Base-by-base conservation (phyloP, 2,888 invertebrate species). In the Eupithecia tripunctaria region DNA sequence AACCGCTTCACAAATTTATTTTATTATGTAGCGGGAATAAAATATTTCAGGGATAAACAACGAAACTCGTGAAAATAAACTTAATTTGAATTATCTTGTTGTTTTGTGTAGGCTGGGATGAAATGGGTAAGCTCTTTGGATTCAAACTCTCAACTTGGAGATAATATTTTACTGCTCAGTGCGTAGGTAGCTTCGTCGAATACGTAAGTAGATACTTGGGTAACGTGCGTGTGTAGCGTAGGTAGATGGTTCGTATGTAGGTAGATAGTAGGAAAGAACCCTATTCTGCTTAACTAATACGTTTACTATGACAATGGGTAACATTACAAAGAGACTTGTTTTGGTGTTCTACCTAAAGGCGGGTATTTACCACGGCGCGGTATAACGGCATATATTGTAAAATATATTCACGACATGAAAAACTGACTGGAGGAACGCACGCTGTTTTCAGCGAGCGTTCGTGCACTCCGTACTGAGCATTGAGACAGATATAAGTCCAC, bases 41-140 rank as follows among this genome's bases (percentile, higher is more conserved):
- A 21, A 12, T 51, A 51, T 25, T 25, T 51, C 51, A 25, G 51
- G 10, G 21, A 51, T 51, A 51, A 51, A 51, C 21, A 51, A 21
- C 10, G 51, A 51, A 51, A 51, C 21, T 51, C 51, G 51, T 21
- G 51, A 51, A 51, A 51, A 51, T 51, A 51, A 51, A 51, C 51
- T 51, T 51, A 51, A 51, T 51, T 51, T 51, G 21, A 25, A 51
- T 51, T 51, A 51, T 51, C 51, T 51, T 21, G 51, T 51, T 51
- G 51, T 51, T 51, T 51, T 51, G 21, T 25, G 21, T 51, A 21
- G 51, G 51, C 51, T 25, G 51, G 51, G 21, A 51, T 51, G 21
- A 51, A 51, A 51, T 51, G 21, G 51, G 21, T 51, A 51, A 51
- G 51, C 51, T 51, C 12, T 21, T 21, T 51, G 51, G 51, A 2